Evolutionary conservation across 2,888 invertebrate species (phyloP).

Genomic region (Argyra leucocephala): DNA sequence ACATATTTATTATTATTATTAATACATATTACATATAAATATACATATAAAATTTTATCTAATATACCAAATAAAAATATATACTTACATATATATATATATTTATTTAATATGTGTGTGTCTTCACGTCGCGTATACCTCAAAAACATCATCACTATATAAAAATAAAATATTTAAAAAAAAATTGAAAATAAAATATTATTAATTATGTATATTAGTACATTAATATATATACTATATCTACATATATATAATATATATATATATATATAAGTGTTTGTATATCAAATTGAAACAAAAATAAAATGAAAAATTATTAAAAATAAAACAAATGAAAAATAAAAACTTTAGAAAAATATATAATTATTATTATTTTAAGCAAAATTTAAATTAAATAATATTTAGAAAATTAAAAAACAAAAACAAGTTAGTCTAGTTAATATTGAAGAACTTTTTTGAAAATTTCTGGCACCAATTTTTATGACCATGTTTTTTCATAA

Average conservation of each 20-base stretch:
- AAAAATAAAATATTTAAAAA: slow-evolving; percentile 16
- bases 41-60: neutral
- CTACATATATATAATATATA: no score
- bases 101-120: slow-evolving; percentile 39
- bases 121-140: slow-evolving; percentile 51
- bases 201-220: no score
- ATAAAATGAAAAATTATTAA: neutral
- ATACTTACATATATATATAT: slow-evolving; percentile 12
- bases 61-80: neutral
- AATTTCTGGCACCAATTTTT: slow-evolving; percentile 6
- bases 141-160: slow-evolving; percentile 33
- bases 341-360: slow-evolving; percentile 6
- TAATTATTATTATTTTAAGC: neutral
- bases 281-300: slow-evolving; percentile 4
- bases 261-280: neutral
- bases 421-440: neutral
- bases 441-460: neutral
- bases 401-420: neutral
- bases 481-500: neutral
- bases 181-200: slow-evolving; percentile 15
- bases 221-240: slow-evolving; percentile 16
- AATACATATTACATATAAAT: slow-evolving; percentile 18
- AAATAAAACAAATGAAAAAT: neutral
- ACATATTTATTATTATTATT: slow-evolving; percentile 11
- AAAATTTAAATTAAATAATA: neutral